Conservation (phyloP, 2,888 invertebrate species). For the Molorchus minor region DNA sequence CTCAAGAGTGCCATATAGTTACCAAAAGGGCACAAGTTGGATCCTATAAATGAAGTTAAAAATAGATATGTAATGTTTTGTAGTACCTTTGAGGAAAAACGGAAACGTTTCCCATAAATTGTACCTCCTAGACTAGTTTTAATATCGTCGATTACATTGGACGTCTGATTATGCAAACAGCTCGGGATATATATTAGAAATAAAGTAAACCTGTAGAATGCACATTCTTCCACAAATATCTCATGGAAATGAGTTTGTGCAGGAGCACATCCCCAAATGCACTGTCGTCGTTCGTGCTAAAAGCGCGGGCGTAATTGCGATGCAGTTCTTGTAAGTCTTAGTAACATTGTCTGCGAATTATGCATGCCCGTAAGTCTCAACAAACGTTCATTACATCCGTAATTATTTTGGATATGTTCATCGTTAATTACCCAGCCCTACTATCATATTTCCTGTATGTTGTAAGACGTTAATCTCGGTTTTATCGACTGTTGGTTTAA, state of each 20-base stretch:
- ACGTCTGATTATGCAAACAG: too few relatives aligned
- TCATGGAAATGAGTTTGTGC: background rate
- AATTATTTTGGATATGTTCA: slow-evolving; percentile 18
- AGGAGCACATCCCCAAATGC: background rate
- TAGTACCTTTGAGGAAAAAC: too few relatives aligned
- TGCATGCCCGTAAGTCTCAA: slow-evolving; percentile 8
- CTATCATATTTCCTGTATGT: slow-evolving; percentile 3
- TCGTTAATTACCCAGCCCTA: background rate
- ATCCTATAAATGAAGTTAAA: too few relatives aligned
- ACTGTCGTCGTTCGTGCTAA: too few relatives aligned
- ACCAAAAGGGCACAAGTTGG: too few relatives aligned
- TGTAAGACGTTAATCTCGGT: background rate
- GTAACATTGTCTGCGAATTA: slow-evolving; percentile 14
- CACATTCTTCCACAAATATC: background rate
- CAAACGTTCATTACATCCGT: slow-evolving; percentile 8
- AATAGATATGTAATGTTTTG: too few relatives aligned
- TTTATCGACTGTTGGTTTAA: slow-evolving; percentile 5
- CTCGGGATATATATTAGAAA: too few relatives aligned
- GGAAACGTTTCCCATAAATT: too few relatives aligned
- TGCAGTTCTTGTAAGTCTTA: slow-evolving; percentile 7
- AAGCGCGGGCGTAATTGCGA: background rate
- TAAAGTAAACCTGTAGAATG: too few relatives aligned
- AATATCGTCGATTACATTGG: too few relatives aligned
- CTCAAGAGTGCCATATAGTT: too few relatives aligned
- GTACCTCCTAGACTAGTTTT: too few relatives aligned